Evolutionary conservation across 2,797 vertebrate genomes (phyloP).

Genomic region (Chiroxiphia lanceolata): DNA sequence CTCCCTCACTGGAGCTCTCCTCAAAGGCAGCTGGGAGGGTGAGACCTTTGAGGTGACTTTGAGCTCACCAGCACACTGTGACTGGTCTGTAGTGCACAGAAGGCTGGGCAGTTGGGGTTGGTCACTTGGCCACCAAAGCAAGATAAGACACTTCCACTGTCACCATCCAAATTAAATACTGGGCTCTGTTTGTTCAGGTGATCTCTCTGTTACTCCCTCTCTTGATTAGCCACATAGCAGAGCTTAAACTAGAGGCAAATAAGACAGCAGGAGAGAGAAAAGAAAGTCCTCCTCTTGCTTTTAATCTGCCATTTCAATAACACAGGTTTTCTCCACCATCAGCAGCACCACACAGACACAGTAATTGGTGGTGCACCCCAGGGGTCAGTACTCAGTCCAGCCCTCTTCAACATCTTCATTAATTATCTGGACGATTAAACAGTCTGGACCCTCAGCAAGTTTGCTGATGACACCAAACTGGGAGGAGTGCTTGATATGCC

Average conservation of each 20-base stretch:
- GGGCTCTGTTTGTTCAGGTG: not conserved
- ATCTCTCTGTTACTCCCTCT: not conserved
- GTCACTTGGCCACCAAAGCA: not conserved
- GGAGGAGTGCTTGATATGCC: no score
- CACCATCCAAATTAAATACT: not conserved
- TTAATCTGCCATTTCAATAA: not conserved
- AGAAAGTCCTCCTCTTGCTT: not conserved
- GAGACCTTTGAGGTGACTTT: not conserved
- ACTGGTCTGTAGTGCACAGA: not conserved
- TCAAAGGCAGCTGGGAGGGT: not conserved
- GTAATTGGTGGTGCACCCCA: not conserved
- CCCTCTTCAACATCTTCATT: not conserved
- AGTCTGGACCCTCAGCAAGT: not conserved
- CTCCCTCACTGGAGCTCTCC: not conserved
- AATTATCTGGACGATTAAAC: not conserved
- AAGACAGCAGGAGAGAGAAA: not conserved
- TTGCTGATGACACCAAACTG: not conserved
- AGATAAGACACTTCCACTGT: not conserved
- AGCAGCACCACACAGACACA: not conserved
- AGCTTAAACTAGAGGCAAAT: not conserved
- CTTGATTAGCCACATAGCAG: not conserved
- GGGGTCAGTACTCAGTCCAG: not conserved
- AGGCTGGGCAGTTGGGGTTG: constrained; percentile 10
- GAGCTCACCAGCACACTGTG: not conserved
- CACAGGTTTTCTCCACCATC: not conserved